Evolutionary conservation across 2,797 vertebrate species (phyloP), one percentile per base, ranked within the genome.

Genomic region (Valencia hispanica): DNA sequence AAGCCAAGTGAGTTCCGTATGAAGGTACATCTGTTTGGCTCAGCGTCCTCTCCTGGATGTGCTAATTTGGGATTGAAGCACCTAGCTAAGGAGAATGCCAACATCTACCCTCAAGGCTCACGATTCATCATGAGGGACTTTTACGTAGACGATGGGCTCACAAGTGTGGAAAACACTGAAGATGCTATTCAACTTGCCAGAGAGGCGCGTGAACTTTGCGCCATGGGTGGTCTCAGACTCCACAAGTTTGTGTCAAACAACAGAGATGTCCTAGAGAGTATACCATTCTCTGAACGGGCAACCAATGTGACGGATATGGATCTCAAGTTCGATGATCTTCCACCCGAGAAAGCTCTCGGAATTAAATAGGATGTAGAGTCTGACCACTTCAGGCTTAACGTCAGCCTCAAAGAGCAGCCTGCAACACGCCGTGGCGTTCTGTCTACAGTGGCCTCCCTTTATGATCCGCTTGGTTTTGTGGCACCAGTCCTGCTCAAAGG

Each of bases 281-380:
- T 55, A 45, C 1, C 61, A 65, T 65, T 34, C 2, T 43, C 41
- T 43, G 69, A 77, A 10, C 34, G 1, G 39, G 69, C 34, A 0
- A 1, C 53, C 10, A 32, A 75, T 17, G 27, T 78, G 1, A 75
- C 65, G 0, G 43, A 17, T 63, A 30, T 70, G 15, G 53, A 84
- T 6, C 47, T 78, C 0, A 36, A 6, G 43, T 51, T 75, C 14
- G 43, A 5, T 3, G 1, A 57, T 45, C 0, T 36, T 8, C n/a
- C 43, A 7, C 15, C 68, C 3, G 48, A 78, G 14, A 47, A 69
- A 77, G 45, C 77, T 2, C n/a, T 63, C 1, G 74, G 71, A 2
- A 81, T 82, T 0, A 30, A 69, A 5, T 85, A 61, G 77, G 50
- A 72, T 65, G 75, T 78, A 27, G 43, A 80, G 22, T 61, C 41